Conservation (phyloP, 2,113 vertebrate genomes). For the Erpornis zantholeuca region DNA sequence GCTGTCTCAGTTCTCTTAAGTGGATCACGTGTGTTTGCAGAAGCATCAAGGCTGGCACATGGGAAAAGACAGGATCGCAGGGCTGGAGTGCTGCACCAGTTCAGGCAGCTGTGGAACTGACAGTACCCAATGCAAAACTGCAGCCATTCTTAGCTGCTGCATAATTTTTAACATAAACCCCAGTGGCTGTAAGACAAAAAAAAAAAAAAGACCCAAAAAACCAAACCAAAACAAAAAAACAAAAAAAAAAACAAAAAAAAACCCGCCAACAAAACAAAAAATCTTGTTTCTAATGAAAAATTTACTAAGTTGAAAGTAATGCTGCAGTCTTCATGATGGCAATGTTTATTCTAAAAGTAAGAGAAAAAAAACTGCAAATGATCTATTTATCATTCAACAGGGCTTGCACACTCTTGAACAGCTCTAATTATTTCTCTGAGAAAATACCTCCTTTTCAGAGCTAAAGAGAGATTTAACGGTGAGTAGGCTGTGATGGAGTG, state of each 20-base stretch:
- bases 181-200: fast-evolving
- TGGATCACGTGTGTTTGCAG: background rate
- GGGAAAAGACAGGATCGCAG: background rate
- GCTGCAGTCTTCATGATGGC: background rate
- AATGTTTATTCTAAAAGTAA: background rate
- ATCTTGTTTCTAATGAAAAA: background rate
- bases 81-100: fast-evolving
- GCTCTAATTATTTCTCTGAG: background rate
- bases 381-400: background rate
- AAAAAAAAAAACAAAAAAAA: no score
- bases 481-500: background rate
- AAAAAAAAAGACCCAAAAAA: no score
- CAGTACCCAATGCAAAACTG: background rate
- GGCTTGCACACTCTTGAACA: background rate
- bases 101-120: background rate
- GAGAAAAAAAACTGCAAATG: background rate
- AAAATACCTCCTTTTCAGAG: background rate
- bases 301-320: background rate
- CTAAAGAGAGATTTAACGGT: background rate
- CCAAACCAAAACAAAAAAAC: no score
- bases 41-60: background rate
- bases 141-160: background rate
- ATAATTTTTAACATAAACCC: background rate
- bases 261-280: fast-evolving
- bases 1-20: background rate